Evolutionary conservation across 1,140 invertebrate genomes (phyloP).

Genomic region (Epicauta chinensis): DNA sequence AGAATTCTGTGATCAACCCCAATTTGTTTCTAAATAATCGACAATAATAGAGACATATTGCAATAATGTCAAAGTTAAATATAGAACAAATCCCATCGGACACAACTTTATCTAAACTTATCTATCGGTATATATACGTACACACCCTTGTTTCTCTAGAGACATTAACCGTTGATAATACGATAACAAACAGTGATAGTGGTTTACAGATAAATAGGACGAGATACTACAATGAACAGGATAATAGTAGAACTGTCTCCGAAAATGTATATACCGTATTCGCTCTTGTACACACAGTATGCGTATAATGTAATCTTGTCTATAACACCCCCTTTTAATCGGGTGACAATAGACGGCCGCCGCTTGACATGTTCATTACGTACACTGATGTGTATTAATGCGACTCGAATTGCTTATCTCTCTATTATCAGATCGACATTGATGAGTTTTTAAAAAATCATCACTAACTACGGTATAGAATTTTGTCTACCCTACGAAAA

Average conservation of each 20-base stretch:
- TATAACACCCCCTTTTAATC: background rate
- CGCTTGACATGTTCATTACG: conserved; percentile 17
- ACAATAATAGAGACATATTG: conserved; percentile 14
- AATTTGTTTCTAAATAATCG: no score
- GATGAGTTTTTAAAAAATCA: conserved; percentile 15
- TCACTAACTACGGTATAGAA: no score
- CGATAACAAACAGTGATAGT: conserved; percentile 13
- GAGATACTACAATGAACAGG: conserved; percentile 8
- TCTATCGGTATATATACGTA: no score
- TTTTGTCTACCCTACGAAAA: no score
- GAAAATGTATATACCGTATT: no score
- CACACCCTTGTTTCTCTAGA: conserved; percentile 10
- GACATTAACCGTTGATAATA: conserved; percentile 17
- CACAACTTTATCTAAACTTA: no score
- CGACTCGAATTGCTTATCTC: conserved; percentile 18
- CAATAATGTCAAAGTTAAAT: conserved; percentile 4
- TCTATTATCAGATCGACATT: conserved; percentile 9
- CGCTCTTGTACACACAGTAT: no score
- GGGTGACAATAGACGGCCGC: conserved; percentile 12
- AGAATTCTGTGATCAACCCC: no score
- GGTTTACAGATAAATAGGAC: conserved; percentile 14
- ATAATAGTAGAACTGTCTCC: conserved; percentile 3
- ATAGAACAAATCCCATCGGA: background rate
- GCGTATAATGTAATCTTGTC: no score
- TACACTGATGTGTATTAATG: conserved; percentile 17